Percentiles rank a stretch among this genome's conserved stretches.
Evolutionary conservation across 2,797 vertebrate species (phyloP).

Genomic region (Sparidentex hasta): DNA sequence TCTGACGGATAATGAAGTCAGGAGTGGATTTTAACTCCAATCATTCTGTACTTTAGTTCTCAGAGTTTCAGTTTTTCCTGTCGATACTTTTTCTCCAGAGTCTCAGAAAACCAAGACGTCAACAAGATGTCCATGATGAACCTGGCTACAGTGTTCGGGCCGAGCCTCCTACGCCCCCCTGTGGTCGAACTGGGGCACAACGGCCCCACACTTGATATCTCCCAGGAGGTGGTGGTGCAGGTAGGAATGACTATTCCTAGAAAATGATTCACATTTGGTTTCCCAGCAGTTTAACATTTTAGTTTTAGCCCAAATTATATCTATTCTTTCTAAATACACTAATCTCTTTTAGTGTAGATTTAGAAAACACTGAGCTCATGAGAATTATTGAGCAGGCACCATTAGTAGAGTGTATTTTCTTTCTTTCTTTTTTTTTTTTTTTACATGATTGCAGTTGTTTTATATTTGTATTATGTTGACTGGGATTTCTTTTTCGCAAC

Average conservation of each 20-base stretch:
- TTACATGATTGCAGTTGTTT: background rate
- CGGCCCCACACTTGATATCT: conserved; percentile 74
- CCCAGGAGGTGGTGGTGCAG: conserved; percentile 86
- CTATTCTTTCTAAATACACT: background rate
- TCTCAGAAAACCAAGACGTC: conserved; percentile 74
- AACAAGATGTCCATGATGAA: conserved; percentile 86
- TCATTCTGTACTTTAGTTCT: background rate
- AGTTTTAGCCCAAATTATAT: background rate
- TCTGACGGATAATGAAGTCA: too few relatives aligned
- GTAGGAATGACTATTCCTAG: conserved; percentile 51
- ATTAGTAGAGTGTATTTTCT: too few relatives aligned
- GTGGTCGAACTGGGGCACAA: conserved; percentile 56
- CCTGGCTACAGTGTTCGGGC: conserved; percentile 87
- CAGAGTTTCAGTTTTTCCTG: background rate
- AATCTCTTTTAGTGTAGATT: background rate
- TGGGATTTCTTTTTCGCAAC: background rate
- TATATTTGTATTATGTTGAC: background rate
- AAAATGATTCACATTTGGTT: too few relatives aligned
- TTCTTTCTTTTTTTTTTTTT: background rate
- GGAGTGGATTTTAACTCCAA: background rate
- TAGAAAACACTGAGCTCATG: background rate
- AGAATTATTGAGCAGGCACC: too few relatives aligned
- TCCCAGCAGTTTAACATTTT: background rate
- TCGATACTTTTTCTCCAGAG: conserved; percentile 50
- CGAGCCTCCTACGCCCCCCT: conserved; percentile 84